Base-by-base conservation (phyloP, 2,797 vertebrate genomes). In the Sebastolobus altivelis region DNA sequence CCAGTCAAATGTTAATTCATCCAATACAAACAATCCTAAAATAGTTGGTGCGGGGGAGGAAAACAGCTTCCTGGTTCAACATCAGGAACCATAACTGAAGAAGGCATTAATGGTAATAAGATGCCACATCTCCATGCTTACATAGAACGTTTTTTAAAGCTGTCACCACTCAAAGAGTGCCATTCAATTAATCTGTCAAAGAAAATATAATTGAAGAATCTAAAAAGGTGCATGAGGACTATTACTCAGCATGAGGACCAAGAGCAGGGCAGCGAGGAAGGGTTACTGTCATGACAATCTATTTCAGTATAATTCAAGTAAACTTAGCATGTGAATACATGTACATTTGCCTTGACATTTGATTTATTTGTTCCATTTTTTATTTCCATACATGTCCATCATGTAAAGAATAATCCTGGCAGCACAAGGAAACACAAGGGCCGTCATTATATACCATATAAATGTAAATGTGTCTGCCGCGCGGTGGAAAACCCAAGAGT, bases 391-490 rank as follows among this genome's bases (percentile, higher is more conserved):
- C 9, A 63, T 1, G 10, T 12, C 25, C 7, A 2, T 43, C 2
- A 33, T 25, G 35, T 72, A n/a, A 68, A 61, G 3, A 37, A 1
- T 25, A 13, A 72, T 62, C 11, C 4, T 3, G 18, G 25, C 46
- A 27, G 43, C 43, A n/a, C 1, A 49, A 18, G 25, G 8, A 75
- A 29, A 63, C 29, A 5, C 33, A 20, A 20, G 13, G 29, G n/a
- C 11, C 2, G 0, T 71, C 8, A 25, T 72, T 56, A 54, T 55
- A 40, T 31, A 25, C 35, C 4, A 29, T 68, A 62, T 67, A 74
- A 67, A 81, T 81, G 73, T 12, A 78, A 75, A 81, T 62, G 38
- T 3, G 12, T 59, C 14, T 22, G 12, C 27, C 2, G 4, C 38
- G 16, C 0, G 1, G 22, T 58, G 40, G 67, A 74, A 63, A 37